Percentiles rank a stretch among this genome's conserved stretches.
phyloP scores from a whole-genome alignment of 1,140 invertebrate genomes.

The Pollicipes pollicipes region DNA sequence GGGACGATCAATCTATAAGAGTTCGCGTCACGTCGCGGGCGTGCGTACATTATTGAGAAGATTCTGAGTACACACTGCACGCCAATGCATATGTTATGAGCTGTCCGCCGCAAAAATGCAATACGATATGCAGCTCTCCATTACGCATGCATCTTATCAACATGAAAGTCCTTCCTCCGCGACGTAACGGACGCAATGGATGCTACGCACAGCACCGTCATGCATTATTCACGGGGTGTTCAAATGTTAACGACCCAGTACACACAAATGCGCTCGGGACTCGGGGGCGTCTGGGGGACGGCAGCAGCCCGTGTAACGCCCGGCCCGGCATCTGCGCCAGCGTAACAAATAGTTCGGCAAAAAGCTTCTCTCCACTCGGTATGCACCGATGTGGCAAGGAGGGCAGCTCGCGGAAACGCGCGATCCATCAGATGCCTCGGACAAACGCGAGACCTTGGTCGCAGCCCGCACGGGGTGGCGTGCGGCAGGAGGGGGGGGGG shows the following conservation, averaged over 20 bases:
- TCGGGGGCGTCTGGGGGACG: too few relatives aligned
- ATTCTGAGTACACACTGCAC: neutral
- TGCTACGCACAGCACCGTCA: neutral
- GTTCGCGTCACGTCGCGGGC: too few relatives aligned
- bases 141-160: neutral
- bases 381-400: neutral
- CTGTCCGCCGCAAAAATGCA: neutral
- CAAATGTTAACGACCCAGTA: neutral
- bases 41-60: neutral
- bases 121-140: neutral
- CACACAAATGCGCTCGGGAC: neutral
- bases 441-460: too few relatives aligned
- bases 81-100: neutral
- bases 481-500: too few relatives aligned
- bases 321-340: too few relatives aligned
- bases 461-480: too few relatives aligned
- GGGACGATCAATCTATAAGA: too few relatives aligned
- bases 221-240: neutral
- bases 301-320: too few relatives aligned
- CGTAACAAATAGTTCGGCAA: neutral
- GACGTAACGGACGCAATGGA: too few relatives aligned
- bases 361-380: neutral
- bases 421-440: too few relatives aligned
- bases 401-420: too few relatives aligned
- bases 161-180: too few relatives aligned